Evolutionary conservation across 2,113 vertebrate species (phyloP).

Genomic region (Lepisosteus oculatus): DNA sequence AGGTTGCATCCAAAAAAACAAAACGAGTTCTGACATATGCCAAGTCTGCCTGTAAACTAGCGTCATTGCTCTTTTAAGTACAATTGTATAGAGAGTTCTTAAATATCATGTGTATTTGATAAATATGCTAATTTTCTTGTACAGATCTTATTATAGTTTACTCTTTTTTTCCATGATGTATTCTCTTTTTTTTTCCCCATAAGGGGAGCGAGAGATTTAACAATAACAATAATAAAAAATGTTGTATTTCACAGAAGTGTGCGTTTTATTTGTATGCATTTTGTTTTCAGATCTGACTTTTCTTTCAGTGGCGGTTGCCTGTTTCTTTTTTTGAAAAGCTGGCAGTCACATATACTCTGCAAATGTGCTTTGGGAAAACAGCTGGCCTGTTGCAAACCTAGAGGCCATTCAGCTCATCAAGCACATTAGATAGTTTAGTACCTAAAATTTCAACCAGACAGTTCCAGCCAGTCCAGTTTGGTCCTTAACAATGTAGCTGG

Average conservation of each 20-base stretch:
- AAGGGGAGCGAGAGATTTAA: conserved; percentile 43
- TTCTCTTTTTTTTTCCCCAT: conserved; percentile 33
- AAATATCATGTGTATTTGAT: conserved; percentile 40
- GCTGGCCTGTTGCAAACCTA: too few species aligned
- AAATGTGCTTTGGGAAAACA: too few species aligned
- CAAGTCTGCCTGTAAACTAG: conserved; percentile 33
- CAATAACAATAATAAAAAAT: conserved; percentile 45
- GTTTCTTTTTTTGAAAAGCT: too few species aligned
- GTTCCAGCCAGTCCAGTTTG: too few species aligned
- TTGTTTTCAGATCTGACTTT: too few species aligned
- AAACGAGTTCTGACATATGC: conserved; percentile 11
- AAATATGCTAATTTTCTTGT: conserved; percentile 42
- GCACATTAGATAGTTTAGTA: too few species aligned
- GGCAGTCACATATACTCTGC: too few species aligned
- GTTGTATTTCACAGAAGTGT: conserved; percentile 35
- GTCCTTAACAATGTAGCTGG: too few species aligned
- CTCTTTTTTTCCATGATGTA: conserved; percentile 49
- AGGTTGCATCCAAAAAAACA: background rate
- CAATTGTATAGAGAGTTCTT: conserved; percentile 40
- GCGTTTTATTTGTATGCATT: background rate
- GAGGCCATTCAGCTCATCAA: too few species aligned
- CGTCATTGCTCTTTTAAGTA: conserved; percentile 38
- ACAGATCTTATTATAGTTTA: conserved; percentile 45
- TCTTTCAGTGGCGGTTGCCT: too few species aligned
- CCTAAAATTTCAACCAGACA: too few species aligned